Percentiles rank a stretch among this genome's conserved stretches.
phyloP scores from a whole-genome alignment of 64 coral and sea anemone species.

The Pocillopora verrucosa region DNA sequence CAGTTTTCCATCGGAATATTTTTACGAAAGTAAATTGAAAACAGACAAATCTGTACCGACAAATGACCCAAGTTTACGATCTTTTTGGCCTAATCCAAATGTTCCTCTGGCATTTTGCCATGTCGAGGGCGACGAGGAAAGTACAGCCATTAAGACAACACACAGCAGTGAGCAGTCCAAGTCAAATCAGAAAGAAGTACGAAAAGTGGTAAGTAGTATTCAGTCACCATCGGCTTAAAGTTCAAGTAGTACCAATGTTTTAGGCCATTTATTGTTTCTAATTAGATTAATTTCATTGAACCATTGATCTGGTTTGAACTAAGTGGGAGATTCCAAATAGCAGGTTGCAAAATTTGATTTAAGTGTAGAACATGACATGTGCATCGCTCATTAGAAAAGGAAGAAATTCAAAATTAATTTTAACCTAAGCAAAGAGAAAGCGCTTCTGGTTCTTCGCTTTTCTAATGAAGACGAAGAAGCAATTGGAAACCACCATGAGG shows the following conservation, averaged over 20 bases:
- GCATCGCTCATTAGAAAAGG: no score
- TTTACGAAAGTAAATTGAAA: conserved; percentile 45
- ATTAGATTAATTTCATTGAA: no score
- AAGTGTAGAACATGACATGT: no score
- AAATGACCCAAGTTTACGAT: neutral
- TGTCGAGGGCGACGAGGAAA: conserved; percentile 72
- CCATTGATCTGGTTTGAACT: no score
- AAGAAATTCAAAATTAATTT: no score
- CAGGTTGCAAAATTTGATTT: no score
- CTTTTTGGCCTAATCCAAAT: conserved; percentile 65
- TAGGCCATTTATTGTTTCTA: no score
- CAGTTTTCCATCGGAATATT: conserved; percentile 64
- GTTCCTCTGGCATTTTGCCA: conserved; percentile 67
- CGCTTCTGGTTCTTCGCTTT: no score
- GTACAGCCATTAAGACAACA: conserved; percentile 49
- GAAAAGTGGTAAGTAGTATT: conserved; percentile 65
- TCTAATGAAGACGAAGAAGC: no score
- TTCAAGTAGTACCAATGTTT: neutral
- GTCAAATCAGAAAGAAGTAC: conserved; percentile 67
- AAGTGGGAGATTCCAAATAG: no score
- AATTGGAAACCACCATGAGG: no score
- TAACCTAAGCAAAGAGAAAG: no score
- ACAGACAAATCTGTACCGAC: conserved; percentile 31
- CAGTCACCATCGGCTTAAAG: neutral
- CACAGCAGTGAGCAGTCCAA: conserved; percentile 75